Conservation (phyloP, 2,888 invertebrate species). For the Pachymerium ferrugineum region DNA sequence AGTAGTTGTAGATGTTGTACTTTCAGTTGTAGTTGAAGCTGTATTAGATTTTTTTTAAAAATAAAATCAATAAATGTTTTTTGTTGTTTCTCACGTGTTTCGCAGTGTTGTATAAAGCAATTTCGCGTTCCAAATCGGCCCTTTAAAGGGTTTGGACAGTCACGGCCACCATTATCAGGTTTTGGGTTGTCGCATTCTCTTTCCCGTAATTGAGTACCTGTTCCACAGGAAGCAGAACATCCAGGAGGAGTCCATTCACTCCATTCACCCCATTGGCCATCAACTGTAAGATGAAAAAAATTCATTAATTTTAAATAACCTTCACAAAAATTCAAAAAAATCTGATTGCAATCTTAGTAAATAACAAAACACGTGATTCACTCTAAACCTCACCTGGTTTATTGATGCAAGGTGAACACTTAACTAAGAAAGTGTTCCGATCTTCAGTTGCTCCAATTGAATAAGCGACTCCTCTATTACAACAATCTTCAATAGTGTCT, state of each 20-base stretch:
- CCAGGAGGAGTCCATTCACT: not conserved
- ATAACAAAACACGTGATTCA: not conserved
- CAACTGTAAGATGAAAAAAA: not conserved
- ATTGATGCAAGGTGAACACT: not conserved
- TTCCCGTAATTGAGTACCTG: not conserved
- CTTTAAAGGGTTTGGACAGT: not conserved
- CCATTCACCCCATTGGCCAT: not conserved
- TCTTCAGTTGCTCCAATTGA: not conserved
- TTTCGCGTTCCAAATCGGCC: not conserved
- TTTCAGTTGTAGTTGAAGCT: not conserved
- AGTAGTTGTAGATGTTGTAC: not conserved
- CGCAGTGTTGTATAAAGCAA: not conserved
- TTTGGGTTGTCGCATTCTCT: not conserved
- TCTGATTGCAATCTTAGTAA: too few species aligned
- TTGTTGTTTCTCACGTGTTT: too few species aligned
- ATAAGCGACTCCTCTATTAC: not conserved
- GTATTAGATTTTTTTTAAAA: too few species aligned
- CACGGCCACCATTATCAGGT: not conserved
- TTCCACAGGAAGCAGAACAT: not conserved
- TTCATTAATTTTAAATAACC: too few species aligned
- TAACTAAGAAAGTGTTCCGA: not conserved
- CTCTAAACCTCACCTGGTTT: not conserved
- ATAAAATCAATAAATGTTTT: too few species aligned
- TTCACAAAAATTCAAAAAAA: too few species aligned
- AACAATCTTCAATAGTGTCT: not conserved